A percentile compares a stretch with the other conserved stretches of the same genome.
Evolutionary conservation across 2,113 vertebrate species (phyloP).

Genomic region (Cygnus atratus): DNA sequence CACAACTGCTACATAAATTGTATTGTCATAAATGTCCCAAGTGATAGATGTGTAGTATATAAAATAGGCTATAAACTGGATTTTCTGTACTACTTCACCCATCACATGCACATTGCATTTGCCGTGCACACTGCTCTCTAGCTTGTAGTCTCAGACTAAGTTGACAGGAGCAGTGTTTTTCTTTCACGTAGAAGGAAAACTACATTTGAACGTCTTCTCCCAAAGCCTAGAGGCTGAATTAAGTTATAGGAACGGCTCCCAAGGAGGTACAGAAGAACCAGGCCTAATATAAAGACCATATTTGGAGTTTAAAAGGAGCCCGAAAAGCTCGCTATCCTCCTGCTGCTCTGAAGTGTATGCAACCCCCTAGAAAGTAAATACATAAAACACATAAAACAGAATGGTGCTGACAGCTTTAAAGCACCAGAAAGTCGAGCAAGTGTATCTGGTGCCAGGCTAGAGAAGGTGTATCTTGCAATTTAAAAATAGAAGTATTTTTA

Average conservation of each 20-base stretch:
- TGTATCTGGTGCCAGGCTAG: neutral
- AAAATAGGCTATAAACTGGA: slow-evolving; percentile 32
- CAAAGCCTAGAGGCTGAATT: neutral
- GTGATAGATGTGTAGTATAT: slow-evolving; percentile 31
- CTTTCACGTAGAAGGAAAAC: neutral
- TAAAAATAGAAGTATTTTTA: slow-evolving; percentile 45
- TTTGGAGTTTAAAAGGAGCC: slow-evolving; percentile 31
- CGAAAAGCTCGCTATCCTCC: slow-evolving; percentile 24
- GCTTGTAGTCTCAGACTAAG: neutral
- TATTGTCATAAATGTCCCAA: slow-evolving; percentile 33
- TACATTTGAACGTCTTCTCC: neutral
- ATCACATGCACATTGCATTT: slow-evolving; percentile 21
- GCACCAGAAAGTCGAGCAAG: slow-evolving; percentile 32
- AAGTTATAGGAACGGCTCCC: neutral
- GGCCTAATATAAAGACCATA: slow-evolving; percentile 43
- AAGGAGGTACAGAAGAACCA: slow-evolving; percentile 10
- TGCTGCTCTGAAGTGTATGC: slow-evolving; percentile 24
- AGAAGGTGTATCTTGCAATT: slow-evolving; percentile 23
- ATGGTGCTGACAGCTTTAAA: slow-evolving; percentile 63
- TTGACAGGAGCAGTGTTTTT: slow-evolving; percentile 21
- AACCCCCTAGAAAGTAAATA: slow-evolving; percentile 58
- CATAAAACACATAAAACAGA: slow-evolving; percentile 34
- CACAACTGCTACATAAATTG: slow-evolving; percentile 26
- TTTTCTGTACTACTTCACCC: slow-evolving; percentile 39
- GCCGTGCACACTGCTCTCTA: neutral